A percentile compares a stretch with the other conserved stretches of the same genome.
These are phyloP conservation scores for Remorina albescens DNA, from an alignment of 2,797 vertebrate genomes.

Conservation along the genomic window DNA sequence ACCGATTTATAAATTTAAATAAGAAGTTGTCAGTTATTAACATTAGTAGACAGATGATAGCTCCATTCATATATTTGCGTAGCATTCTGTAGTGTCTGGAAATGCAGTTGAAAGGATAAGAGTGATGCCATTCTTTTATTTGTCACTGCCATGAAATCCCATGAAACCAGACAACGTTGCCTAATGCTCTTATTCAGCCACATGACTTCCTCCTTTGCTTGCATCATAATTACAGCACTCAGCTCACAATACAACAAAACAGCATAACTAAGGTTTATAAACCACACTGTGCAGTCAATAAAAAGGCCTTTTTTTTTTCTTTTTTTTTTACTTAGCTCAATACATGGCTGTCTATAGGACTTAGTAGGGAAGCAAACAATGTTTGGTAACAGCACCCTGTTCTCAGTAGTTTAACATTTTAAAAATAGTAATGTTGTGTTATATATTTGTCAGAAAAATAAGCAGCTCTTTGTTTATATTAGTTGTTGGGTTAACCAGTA, in stretches of 20 bases:
- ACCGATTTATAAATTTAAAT: conserved; percentile 9
- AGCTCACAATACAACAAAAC: background rate
- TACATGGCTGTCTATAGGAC: background rate
- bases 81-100: background rate
- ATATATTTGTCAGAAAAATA: conserved; percentile 25
- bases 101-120: background rate
- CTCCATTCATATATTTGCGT: no score
- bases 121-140: background rate
- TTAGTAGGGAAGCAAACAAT: background rate
- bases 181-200: background rate
- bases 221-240: background rate
- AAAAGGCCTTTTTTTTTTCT: background rate
- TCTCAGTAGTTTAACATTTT: no score
- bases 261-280: background rate
- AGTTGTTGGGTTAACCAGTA: conserved; percentile 77
- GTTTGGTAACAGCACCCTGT: no score
- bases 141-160: no score
- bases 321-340: background rate
- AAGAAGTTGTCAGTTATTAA: no score
- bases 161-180: no score
- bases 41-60: background rate
- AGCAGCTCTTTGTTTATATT: conserved; percentile 79
- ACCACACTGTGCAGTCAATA: background rate
- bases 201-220: background rate
- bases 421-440: conserved; percentile 6